Evolutionary conservation across 2,113 vertebrate genomes (phyloP), one percentile per base, ranked within the genome.

Genomic region (Apodemus speciosus): DNA sequence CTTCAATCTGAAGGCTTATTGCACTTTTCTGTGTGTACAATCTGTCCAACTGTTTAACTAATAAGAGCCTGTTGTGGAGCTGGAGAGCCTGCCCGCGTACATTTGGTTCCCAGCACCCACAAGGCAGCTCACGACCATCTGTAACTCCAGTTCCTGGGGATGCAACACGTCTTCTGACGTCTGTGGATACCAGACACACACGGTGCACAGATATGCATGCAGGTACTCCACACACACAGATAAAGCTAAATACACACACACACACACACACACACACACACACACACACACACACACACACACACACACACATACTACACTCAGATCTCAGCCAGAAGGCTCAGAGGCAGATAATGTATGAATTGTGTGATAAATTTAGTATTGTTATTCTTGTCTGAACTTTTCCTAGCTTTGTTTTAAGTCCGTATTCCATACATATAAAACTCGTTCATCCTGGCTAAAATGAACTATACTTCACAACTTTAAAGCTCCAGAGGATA

Each of bases 391-490:
- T 35, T 80, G 35, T 58, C 83, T 62, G 68, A 38, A 6, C 16
- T 11, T 32, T 25, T 60, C 69, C 83, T 80, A 18, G 38, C n/a
- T 66, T 56, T 89, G 69, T 68, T 66, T 93, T 84, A 49, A 25
- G 66, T 49, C 79, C 72, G 27, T 91, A 62, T 72, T 69, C 81
- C 32, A 86, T 83, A 56, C 62, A 88, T 51, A 93, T 32, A 95
- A 90, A 84, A 71, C 18, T 49, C n/a, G 76, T 85, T 40, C 20
- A 72, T 35, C 90, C 77, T 71, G 23, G 60, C n/a, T 94, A 88
- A 95, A 49, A 30, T 88, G 85, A 77, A 72, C 46, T 38, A 56
- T 21, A 72, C 73, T 91, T 51, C 71, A 79, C n/a, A 23, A 83
- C 56, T 92, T 13, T 68, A 75, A 94, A 76, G 60, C n/a, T 68